phyloP scores from a whole-genome alignment of 1,140 invertebrate species.

The Trypoxylus dichotomus region DNA sequence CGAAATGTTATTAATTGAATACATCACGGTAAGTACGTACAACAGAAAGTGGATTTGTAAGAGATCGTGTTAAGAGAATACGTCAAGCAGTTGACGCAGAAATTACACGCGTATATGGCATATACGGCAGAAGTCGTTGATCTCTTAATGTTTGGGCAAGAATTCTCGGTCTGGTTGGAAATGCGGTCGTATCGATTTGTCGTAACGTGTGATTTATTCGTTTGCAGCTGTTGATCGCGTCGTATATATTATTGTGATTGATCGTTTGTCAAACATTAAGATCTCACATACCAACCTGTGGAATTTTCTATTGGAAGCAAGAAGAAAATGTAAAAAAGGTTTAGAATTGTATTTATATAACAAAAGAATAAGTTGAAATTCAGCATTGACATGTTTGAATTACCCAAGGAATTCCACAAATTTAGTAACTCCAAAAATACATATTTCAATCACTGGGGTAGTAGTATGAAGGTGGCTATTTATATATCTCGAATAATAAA shows the following conservation, averaged over 20 bases:
- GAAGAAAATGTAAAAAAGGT: too few species aligned
- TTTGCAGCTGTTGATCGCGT: not conserved
- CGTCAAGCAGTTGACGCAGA: not conserved
- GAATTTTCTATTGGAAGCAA: too few species aligned
- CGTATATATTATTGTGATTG: not conserved
- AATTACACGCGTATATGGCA: not conserved
- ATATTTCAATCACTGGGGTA: too few species aligned
- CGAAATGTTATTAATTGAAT: not conserved
- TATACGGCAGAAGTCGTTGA: not conserved
- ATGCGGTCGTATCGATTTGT: constrained; percentile 8
- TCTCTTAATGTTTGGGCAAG: constrained; percentile 9
- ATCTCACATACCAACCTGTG: too few species aligned
- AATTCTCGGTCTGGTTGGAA: constrained; percentile 7
- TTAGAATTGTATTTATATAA: too few species aligned
- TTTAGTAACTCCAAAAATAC: too few species aligned
- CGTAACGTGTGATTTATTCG: not conserved
- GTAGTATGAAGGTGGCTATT: too few species aligned
- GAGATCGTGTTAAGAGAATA: not conserved
- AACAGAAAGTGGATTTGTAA: not conserved
- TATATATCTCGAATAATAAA: too few species aligned
- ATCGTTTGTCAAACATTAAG: not conserved
- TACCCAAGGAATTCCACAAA: too few species aligned
- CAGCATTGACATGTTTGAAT: too few species aligned
- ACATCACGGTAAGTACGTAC: not conserved
- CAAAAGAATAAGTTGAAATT: too few species aligned